phyloP scores from a whole-genome alignment of 30 jellyfish, hydroid and myxozoan genomes.

The Pseudorhiza aurosa region DNA sequence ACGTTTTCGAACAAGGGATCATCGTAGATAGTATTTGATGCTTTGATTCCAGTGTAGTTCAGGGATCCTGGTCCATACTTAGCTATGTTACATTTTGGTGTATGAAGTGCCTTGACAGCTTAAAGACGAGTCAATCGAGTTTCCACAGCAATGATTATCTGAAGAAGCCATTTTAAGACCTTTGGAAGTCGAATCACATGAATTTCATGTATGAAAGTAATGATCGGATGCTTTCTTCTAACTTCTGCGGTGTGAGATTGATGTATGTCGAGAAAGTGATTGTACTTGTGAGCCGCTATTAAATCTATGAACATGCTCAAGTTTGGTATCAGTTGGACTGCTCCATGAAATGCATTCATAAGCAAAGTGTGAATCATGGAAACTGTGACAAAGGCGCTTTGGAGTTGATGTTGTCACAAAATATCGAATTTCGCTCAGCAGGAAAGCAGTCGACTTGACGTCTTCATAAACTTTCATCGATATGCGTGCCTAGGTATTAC shows the following conservation, averaged over 20 bases:
- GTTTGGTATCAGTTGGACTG: conserved; percentile 11
- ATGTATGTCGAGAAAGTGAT: conserved; percentile 9
- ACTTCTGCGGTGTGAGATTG: neutral
- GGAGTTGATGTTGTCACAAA: conserved; percentile 4
- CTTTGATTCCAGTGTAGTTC: neutral
- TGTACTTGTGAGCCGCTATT: neutral
- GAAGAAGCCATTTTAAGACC: conserved; percentile 16
- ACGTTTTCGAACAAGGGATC: no score
- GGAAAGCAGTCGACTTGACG: no score
- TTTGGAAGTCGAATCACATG: conserved; percentile 2
- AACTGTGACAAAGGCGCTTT: neutral
- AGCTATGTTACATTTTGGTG: neutral
- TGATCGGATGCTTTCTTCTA: neutral
- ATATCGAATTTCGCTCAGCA: conserved; percentile 7
- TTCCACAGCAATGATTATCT: neutral
- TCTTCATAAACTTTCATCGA: no score
- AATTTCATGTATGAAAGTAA: neutral
- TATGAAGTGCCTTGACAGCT: neutral
- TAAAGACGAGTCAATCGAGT: conserved; percentile 6
- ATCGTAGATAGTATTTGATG: no score
- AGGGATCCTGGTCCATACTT: neutral
- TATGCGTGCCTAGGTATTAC: no score
- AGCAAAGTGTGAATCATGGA: neutral
- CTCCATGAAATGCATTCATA: conserved; percentile 19
- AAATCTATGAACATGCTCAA: neutral